Conservation (phyloP, 2,888 invertebrate genomes). For the Meloe dianella region DNA sequence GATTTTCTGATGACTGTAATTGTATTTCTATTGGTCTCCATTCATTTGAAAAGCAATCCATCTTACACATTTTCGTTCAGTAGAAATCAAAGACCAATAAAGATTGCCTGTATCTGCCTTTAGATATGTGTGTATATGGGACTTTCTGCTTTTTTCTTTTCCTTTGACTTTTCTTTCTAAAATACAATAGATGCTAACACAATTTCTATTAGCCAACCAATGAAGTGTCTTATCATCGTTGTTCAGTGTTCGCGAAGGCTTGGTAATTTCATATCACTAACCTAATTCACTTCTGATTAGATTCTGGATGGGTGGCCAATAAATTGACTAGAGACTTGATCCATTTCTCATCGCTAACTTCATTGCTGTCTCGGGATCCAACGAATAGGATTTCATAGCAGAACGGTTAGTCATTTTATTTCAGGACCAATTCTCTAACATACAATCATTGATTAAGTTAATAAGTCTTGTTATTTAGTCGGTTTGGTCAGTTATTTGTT, state of each 20-base stretch:
- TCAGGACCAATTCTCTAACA: conserved; percentile 41
- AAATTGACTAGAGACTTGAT: conserved; percentile 59
- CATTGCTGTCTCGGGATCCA: conserved; percentile 55
- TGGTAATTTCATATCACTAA: conserved; percentile 59
- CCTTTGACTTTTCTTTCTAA: background rate
- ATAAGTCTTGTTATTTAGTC: conserved; percentile 10
- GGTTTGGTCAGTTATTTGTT: conserved; percentile 16
- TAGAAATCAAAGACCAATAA: conserved; percentile 43
- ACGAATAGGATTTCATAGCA: conserved; percentile 55
- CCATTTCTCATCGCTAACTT: conserved; percentile 59
- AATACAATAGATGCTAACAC: conserved; percentile 48
- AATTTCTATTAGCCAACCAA: conserved; percentile 54
- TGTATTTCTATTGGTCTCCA: conserved; percentile 38
- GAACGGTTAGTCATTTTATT: conserved; percentile 51
- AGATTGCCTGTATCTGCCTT: conserved; percentile 41
- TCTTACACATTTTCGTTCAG: conserved; percentile 28
- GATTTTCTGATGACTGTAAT: conserved; percentile 32
- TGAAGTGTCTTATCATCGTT: conserved; percentile 58
- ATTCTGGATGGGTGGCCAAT: conserved; percentile 60
- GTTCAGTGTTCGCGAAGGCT: conserved; percentile 54
- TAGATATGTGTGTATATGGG: conserved; percentile 6
- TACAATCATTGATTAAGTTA: conserved; percentile 22
- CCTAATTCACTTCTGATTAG: conserved; percentile 59
- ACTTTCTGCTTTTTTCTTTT: background rate
- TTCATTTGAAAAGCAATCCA: conserved; percentile 26